Conservation (phyloP, 2,113 vertebrate species). For the Murina feae region DNA sequence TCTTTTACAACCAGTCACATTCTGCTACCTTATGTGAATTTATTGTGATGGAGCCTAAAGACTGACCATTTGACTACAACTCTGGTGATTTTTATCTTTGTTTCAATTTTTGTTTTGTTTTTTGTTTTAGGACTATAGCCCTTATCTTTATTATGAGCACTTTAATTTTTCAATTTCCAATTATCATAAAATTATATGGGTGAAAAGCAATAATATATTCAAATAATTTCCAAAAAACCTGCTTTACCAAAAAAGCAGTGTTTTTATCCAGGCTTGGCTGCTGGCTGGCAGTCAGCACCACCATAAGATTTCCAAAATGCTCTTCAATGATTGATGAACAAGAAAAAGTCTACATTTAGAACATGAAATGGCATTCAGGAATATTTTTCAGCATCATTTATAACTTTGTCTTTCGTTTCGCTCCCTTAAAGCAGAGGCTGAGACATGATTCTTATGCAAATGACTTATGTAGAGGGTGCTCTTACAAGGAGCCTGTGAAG, state of each 20-base stretch:
- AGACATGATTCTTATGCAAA: neutral
- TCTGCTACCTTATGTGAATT: neutral
- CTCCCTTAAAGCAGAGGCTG: neutral
- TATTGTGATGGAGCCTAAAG: neutral
- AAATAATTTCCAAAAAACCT: conserved; percentile 8
- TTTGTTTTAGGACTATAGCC: neutral
- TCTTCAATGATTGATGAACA: neutral
- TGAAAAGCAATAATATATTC: conserved; percentile 7
- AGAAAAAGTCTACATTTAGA: neutral
- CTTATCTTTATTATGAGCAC: neutral
- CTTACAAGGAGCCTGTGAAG: neutral
- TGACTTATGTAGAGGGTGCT: neutral
- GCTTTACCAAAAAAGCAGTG: neutral
- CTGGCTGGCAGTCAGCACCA: neutral
- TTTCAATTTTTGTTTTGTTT: neutral
- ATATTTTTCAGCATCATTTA: neutral
- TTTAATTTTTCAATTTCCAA: conserved; percentile 18
- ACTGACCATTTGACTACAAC: neutral
- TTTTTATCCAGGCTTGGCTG: neutral
- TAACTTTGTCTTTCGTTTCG: neutral
- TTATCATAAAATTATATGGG: neutral
- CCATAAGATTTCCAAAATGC: neutral
- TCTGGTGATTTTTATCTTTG: neutral
- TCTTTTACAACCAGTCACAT: neutral
- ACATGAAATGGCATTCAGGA: neutral